Evolutionary conservation across 2,113 vertebrate genomes (phyloP), one percentile per base, ranked within the genome.

Genomic region (Callipepla californica): DNA sequence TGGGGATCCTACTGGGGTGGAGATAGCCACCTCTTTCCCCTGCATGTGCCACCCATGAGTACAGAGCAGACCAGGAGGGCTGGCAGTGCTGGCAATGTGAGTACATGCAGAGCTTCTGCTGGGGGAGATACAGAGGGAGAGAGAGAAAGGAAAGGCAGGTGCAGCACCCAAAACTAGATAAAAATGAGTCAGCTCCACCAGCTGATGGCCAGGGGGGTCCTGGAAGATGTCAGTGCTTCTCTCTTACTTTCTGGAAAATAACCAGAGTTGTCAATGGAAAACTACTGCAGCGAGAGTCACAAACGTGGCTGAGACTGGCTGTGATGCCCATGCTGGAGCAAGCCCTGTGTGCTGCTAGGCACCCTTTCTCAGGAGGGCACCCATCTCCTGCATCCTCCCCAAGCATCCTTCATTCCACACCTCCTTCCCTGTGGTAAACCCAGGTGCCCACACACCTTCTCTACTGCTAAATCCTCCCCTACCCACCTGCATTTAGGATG

Each of bases 211-310:
- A 11, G 32, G 32, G 32, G 63, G 10, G 36, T 90, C 85, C 90
- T 95, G 90, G 87, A 93, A 89, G 83, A 81, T 85, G 51, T 92
- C 89, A 95, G 51, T 0, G 1, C 86, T 88, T 82, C 87, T 74
- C 48, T 59, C 69, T 87, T 34, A 11, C 74, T 87, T 93, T 87
- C 89, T 93, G 93, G 90, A 97, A 96, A 96, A 92, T 87, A 94
- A 85, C 83, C 81, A 78, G 59, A 50, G 40, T 89, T 1, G 3
- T 57, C 5, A 1, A 16, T 87, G 95, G 95, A 96, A 96, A 95
- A 94, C 87, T 96, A 93, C 96, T 84, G 75, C 91, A 94, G 68
- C 40, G 79, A 74, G 67, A 85, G 45, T 55, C 62, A 70, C 77
- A 67, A 51, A 19, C 0, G 0, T 1, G 11, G 55, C 50, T 1